Conservation (phyloP, 2,888 invertebrate species). For the Podabrus alpinus region DNA sequence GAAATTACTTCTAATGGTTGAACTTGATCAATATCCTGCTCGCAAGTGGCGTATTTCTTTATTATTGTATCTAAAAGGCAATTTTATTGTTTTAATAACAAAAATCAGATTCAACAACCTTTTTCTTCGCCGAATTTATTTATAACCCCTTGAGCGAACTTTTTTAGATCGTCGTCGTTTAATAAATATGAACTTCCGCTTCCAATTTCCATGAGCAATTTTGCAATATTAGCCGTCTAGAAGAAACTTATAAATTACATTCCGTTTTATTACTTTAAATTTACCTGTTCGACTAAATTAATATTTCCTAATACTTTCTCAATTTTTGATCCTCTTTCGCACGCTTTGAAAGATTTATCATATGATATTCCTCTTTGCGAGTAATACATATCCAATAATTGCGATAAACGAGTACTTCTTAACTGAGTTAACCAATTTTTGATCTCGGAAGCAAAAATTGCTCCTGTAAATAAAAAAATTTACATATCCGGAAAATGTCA, state of each 20-base stretch:
- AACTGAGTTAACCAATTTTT: slow-evolving; percentile 60
- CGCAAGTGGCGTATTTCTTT: slow-evolving; percentile 47
- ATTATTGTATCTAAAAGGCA: slow-evolving; percentile 36
- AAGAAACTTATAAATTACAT: slow-evolving; percentile 20
- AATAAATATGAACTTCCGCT: slow-evolving; percentile 39
- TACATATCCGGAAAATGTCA: no score
- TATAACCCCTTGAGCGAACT: slow-evolving; percentile 57
- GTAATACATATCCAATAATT: slow-evolving; percentile 71
- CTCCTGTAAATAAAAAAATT: slow-evolving; percentile 54
- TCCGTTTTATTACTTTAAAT: slow-evolving; percentile 24
- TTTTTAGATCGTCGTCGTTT: slow-evolving; percentile 54
- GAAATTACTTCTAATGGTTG: slow-evolving; percentile 61
- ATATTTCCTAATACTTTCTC: slow-evolving; percentile 52
- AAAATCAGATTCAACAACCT: slow-evolving; percentile 41
- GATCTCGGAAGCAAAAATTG: slow-evolving; percentile 60
- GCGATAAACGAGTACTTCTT: slow-evolving; percentile 62
- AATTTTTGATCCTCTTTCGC: slow-evolving; percentile 60
- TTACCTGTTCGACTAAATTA: slow-evolving; percentile 54
- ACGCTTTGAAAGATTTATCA: slow-evolving; percentile 61
- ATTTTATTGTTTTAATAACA: not conserved
- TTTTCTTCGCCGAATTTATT: slow-evolving; percentile 59
- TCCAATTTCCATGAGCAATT: slow-evolving; percentile 46
- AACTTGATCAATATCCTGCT: slow-evolving; percentile 45
- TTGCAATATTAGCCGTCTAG: slow-evolving; percentile 48
- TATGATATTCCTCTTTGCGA: slow-evolving; percentile 65